phyloP scores from a whole-genome alignment of 2,888 invertebrate species.

The Acronicta psi region DNA sequence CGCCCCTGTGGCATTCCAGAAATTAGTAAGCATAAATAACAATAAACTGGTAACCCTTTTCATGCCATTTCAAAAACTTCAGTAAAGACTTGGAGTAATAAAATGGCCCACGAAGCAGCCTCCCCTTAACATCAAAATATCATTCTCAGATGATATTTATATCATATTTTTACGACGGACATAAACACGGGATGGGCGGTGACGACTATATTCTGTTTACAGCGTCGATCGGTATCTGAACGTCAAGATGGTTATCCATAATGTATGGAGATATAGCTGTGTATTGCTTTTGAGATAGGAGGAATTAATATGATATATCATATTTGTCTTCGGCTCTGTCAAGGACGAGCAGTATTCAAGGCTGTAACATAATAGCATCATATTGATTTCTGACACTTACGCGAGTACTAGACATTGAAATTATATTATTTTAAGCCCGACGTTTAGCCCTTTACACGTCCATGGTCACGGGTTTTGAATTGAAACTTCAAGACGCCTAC shows the following conservation, averaged over 20 bases:
- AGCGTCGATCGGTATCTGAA: conserved; percentile 52
- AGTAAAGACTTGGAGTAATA: conserved; percentile 34
- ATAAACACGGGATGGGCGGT: conserved; percentile 65
- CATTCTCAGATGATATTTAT: conserved; percentile 56
- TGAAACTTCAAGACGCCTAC: no score
- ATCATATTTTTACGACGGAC: conserved; percentile 63
- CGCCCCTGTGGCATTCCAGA: conserved; percentile 24
- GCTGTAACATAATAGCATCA: not conserved
- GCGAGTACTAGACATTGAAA: no score
- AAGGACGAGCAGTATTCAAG: not conserved
- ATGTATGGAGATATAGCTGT: conserved; percentile 43
- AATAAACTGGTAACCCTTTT: no score
- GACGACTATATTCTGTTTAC: conserved; percentile 57
- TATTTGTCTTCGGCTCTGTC: conserved; percentile 10
- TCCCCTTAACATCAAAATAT: conserved; percentile 53
- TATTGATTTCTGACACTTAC: no score
- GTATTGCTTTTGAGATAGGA: conserved; percentile 24
- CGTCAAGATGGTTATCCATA: conserved; percentile 48
- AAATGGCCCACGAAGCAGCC: conserved; percentile 21
- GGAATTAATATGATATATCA: conserved; percentile 26
- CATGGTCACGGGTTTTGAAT: no score
- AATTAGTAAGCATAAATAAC: not conserved
- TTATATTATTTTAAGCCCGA: no score
- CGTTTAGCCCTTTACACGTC: no score
- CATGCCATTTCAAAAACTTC: not conserved